phyloP scores from a whole-genome alignment of 2,888 invertebrate genomes.

The Cremastinae sp. region DNA sequence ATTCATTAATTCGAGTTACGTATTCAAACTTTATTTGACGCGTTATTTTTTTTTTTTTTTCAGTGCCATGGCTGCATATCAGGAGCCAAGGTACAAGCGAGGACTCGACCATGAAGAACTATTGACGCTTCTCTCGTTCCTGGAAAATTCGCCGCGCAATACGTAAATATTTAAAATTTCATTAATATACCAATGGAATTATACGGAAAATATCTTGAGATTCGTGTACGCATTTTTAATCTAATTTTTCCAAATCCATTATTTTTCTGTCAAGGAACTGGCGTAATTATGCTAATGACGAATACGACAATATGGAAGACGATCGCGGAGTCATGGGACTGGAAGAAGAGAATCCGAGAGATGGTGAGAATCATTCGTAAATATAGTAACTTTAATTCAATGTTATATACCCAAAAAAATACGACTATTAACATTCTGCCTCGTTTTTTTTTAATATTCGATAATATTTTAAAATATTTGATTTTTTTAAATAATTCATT shows the following conservation, averaged over 20 bases:
- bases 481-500: no score
- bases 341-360: conserved; percentile 75
- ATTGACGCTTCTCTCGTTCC: conserved; percentile 76
- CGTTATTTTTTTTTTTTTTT: no score
- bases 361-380: no score
- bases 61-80: conserved; percentile 71
- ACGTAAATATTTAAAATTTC: conserved; percentile 61
- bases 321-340: conserved; percentile 69
- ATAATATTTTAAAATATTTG: no score
- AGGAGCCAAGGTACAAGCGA: conserved; percentile 77
- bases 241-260: neutral
- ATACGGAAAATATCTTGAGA: neutral
- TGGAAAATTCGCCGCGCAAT: conserved; percentile 77
- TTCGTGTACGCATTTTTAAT: neutral
- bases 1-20: no score
- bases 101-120: conserved; percentile 77
- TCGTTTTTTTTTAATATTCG: no score
- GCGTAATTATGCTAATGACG: conserved; percentile 73
- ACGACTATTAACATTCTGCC: no score
- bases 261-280: conserved; percentile 69
- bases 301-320: conserved; percentile 75
- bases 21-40: no score
- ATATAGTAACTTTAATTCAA: no score
- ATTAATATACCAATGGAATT: neutral
- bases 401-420: neutral